Percentiles rank a stretch among this genome's conserved stretches.
These are phyloP conservation scores for Threskiornis aethiopicus DNA, from an alignment of 2,797 vertebrate genomes.

Conservation along the genomic window DNA sequence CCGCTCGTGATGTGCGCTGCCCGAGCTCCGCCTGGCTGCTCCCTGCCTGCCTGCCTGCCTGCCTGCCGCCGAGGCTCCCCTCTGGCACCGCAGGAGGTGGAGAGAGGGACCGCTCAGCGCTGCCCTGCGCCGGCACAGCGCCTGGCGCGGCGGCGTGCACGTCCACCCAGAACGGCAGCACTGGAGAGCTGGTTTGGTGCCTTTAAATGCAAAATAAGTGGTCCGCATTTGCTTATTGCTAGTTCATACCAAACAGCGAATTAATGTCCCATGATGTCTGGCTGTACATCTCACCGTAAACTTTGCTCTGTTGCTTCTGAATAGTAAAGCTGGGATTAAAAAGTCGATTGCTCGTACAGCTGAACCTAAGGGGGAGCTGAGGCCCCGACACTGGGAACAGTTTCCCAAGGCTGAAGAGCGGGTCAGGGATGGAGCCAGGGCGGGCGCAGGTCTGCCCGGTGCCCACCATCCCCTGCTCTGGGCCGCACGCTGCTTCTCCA, in stretches of 20 bases:
- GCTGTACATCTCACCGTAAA: accelerated
- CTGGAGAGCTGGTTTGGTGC: not conserved
- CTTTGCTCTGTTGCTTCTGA: not conserved
- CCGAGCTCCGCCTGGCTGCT: not conserved
- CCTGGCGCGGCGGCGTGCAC: not conserved
- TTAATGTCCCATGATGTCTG: accelerated
- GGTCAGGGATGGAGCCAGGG: not conserved
- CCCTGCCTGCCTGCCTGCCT: not conserved
- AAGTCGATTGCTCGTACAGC: accelerated
- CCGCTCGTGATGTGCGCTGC: accelerated
- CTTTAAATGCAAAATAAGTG: not conserved
- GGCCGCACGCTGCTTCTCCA: not conserved
- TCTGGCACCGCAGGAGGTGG: not conserved
- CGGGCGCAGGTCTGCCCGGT: not conserved
- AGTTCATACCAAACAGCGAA: accelerated
- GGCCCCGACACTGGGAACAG: accelerated
- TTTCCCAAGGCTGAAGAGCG: not conserved
- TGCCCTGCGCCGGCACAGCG: not conserved
- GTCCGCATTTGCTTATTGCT: accelerated
- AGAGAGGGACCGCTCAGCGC: not conserved
- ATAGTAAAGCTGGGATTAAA: not conserved
- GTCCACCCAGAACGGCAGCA: not conserved
- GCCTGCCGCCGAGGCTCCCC: not conserved
- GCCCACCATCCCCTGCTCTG: not conserved
- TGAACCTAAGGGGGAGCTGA: not conserved